Evolutionary conservation across 2,888 invertebrate genomes (phyloP), one percentile per base, ranked within the genome.

Genomic region (Andricus curvator): DNA sequence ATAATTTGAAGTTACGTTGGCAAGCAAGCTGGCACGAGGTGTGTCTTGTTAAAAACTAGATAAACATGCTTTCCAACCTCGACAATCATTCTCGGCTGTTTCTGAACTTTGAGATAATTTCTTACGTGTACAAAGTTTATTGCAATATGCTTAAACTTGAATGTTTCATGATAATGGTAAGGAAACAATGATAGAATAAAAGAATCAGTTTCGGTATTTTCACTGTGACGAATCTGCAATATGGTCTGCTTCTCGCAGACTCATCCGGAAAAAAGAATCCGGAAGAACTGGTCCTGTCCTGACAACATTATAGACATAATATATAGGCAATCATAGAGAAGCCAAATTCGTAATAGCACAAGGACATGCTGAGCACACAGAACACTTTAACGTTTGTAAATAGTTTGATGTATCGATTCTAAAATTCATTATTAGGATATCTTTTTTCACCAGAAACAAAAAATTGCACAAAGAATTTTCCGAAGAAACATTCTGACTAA

Each of bases 331-430:
- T 44, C 15, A 2, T 15, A 29, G 51, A 74, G 60, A 65, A 79
- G 78, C 81, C 81, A 81, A 81, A 78, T 15, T 70, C 78, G 78
- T 76, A 81, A 80, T 80, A 80, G 41, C 20, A 56, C 81, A 78
- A 81, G 81, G 81, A 22, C 81, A 66, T 76, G 29, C 33, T 62
- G 22, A 62, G 8, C 51, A 33, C 51, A 33, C 70, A 29, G 51
- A 33, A 56, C n/a, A 9, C 11, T 33, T 56, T 74, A 33, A 74
- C 56, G 25, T 51, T 25, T 56, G 56, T 56, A 56, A 44, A 44
- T 15, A 44, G 13, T 44, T 44, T 44, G 4, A 15, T 44, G 15
- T 44, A 44, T 44, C 44, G 44, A 44, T 44, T 44, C 44, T 0
- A 44, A 13, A 13, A 44, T 11, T 44, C 44, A 44, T 13, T 13